A percentile compares a stretch with the other conserved stretches of the same genome.
Conservation (phyloP, 1,140 invertebrate genomes). For the Platorchestia sp. region DNA sequence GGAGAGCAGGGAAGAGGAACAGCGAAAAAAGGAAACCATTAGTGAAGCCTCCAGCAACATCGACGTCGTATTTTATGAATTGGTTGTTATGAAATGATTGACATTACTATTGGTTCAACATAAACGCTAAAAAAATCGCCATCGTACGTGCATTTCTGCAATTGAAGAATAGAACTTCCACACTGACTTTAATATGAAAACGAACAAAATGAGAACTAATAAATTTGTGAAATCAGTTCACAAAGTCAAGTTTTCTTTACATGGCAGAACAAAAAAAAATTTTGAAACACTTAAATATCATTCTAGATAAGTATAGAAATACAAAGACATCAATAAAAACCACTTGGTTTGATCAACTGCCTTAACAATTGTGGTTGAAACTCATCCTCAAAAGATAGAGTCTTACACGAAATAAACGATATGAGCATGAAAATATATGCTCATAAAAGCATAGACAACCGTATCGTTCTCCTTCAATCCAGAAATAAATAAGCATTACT, state of each 20-base stretch:
- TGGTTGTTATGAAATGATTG: not conserved
- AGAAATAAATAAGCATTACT: not conserved
- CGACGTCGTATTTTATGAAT: not conserved
- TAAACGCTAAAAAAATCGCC: not conserved
- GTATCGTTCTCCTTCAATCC: too few relatives aligned
- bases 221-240: not conserved
- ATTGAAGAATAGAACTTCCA: not conserved
- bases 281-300: not conserved
- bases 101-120: not conserved
- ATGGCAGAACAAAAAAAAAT: not conserved
- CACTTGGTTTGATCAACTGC: not conserved
- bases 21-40: not conserved
- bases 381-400: not conserved
- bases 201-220: not conserved
- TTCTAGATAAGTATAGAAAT: not conserved
- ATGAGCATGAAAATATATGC: not conserved
- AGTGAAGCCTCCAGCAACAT: not conserved
- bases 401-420: not conserved
- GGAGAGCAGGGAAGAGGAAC: not conserved
- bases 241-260: not conserved
- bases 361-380: not conserved
- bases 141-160: not conserved
- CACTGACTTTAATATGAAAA: not conserved
- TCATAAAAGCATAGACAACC: not conserved
- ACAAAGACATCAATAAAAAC: not conserved